Conservation (phyloP, 1,140 invertebrate species). For the Periplaneta americana region DNA sequence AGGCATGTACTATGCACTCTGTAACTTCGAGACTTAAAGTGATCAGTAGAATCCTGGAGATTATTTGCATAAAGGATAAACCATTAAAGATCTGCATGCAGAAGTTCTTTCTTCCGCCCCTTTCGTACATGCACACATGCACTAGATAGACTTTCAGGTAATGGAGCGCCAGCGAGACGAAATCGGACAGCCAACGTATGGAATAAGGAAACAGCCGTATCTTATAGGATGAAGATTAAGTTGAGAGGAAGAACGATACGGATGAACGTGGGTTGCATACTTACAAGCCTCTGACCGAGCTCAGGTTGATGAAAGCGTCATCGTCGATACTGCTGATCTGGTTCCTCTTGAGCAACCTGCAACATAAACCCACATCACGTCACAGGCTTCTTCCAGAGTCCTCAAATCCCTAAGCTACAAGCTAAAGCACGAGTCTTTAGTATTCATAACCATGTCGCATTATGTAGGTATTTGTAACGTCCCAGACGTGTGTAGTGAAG, state of each 20-base stretch:
- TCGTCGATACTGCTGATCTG: conserved; percentile 56
- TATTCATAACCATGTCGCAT: not conserved
- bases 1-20: too few relatives aligned
- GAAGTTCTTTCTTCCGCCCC: too few relatives aligned
- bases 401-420: not conserved
- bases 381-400: not conserved
- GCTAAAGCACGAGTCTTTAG: not conserved
- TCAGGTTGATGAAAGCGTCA: conserved; percentile 57
- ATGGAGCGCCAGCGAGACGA: not conserved
- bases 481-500: not conserved
- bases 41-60: too few relatives aligned
- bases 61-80: too few relatives aligned
- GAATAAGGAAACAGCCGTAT: not conserved
- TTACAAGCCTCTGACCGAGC: conserved; percentile 62
- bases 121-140: not conserved
- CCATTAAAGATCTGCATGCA: too few relatives aligned
- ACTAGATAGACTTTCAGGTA: not conserved
- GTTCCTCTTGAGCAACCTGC: conserved; percentile 62
- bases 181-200: not conserved
- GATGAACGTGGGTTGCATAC: conserved; percentile 34
- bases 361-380: conserved; percentile 1
- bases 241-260: not conserved
- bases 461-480: not conserved
- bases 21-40: too few relatives aligned
- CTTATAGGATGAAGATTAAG: not conserved